Base-by-base conservation (phyloP, 1,140 invertebrate species). In the Drosophila seguyi region DNA sequence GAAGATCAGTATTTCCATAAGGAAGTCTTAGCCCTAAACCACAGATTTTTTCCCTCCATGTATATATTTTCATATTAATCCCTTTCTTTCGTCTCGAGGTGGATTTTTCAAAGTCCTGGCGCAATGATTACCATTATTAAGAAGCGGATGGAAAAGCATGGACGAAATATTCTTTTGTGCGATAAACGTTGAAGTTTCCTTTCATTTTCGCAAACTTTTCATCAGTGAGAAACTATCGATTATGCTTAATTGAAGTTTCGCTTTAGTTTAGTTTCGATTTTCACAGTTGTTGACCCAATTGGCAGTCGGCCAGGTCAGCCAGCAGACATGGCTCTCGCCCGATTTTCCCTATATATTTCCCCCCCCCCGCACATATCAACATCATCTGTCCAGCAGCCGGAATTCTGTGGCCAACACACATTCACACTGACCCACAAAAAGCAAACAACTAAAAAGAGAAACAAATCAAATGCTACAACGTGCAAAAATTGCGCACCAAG, bases 291-390 rank as follows among this genome's bases (percentile, higher is more conserved):
- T 90, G 85, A 79, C 85, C 85, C 81, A 90, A 79, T 90, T 90
- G 85, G 85, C 85, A 81, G 38, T 36, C 57, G 63, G 80, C 85
- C 85, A 90, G 86, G 72, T 81, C 72, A 60, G 65, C 62, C 71
- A 74, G 60, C 71, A 86, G 76, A 65, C 59, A 61, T 69, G 41
- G 45, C 69, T 41, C 14, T 66, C 34, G 39, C 16, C 41, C 44
- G 18, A 36, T 53, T 36, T 55, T n/a, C 13, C 13, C 44, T 11
- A 6, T 7, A 7, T 44, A 31, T n/a, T 8, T 6, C 5, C 27
- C 36, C 31, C 5, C 27, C 36, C 31, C 10, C 11, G 20, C 25
- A 16, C 29, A n/a, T 56, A 47, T 34, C 11, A 22, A 11, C 67
- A 47, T 29, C 36, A 41, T 39, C 27, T 42, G 39, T 58, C 41